Base-by-base conservation (phyloP, 1,140 invertebrate genomes). In the Tyrophagus putrescentiae region DNA sequence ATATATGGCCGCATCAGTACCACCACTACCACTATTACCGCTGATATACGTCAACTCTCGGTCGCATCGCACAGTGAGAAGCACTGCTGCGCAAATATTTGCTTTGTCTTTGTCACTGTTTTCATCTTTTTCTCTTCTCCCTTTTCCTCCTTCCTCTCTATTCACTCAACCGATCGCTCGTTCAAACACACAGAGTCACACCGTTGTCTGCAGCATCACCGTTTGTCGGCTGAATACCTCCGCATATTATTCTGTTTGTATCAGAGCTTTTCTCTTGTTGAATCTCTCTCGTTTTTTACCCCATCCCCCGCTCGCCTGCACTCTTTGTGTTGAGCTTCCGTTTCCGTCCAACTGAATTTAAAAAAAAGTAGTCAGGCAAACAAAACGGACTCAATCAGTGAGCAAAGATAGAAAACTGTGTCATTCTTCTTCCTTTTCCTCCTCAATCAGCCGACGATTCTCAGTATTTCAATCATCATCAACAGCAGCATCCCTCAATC, bases 271-370 rank as follows among this genome's bases (percentile, higher is more conserved):
- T 56, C 45, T 48, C 21, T 39, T 21, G n/a, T 36, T 56, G 28
- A n/a, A 7, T 56, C 25, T 56, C 52, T 33, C 52, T 56, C 25
- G 7, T 28, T 33, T 28, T 7, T 56, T 36, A 9, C 45, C 45
- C 11, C 18, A 11, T 50, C 23, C 18, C 11, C 18, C 23, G 11
- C 18, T 23, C 18, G 11, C 45, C 9, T 27, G 18, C 18, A 21
- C 45, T 50, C 9, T 18, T 23, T 9, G 11, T 56, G 23, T 56
- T 6, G 7, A n/a, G 25, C 25, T 41, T 41, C 53, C 31, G 25
- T 56, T 41, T 56, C 53, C 53, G 25, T 56, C 53, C 53, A 29
- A 48, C 45, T 18, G 45, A 7, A 6, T 48, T 48, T 48, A 48
- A 7, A 48, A 48, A 13, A 39, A 21, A 13, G 36, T 39, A n/a